Percentiles rank a stretch among this genome's conserved stretches.
Evolutionary conservation across 2,797 vertebrate genomes (phyloP).

Genomic region (Toxotes lorentzi): DNA sequence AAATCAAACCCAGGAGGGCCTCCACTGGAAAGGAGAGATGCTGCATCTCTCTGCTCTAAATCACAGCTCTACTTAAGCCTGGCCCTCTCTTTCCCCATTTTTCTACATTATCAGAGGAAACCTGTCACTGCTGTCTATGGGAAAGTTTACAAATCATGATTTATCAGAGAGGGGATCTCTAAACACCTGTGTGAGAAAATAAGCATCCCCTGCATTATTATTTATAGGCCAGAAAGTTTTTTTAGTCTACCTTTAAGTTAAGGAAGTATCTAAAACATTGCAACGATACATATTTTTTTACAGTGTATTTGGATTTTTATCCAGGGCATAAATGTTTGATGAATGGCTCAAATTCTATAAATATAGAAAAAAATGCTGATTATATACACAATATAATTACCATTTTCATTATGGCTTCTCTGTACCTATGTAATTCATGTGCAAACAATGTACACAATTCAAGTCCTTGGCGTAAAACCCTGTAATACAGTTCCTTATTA

Average conservation of each 20-base stretch:
- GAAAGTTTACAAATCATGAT: constrained; percentile 85
- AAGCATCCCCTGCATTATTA: constrained; percentile 72
- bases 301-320: not conserved
- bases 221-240: constrained; percentile 75
- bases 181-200: constrained; percentile 82
- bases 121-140: constrained; percentile 83
- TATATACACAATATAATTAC: not conserved
- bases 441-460: constrained; percentile 46
- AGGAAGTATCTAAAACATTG: constrained; percentile 24
- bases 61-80: constrained; percentile 82
- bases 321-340: not conserved
- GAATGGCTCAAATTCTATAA: not conserved
- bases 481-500: constrained; percentile 62
- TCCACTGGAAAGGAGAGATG: constrained; percentile 79
- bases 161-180: constrained; percentile 77
- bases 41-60: constrained; percentile 83
- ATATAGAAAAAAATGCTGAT: not conserved
- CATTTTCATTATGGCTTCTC: constrained; percentile 8
- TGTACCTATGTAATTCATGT: constrained; percentile 32
- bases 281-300: not conserved
- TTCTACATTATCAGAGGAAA: constrained; percentile 84
- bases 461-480: constrained; percentile 42
- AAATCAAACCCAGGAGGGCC: constrained; percentile 86
- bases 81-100: constrained; percentile 80
- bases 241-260: constrained; percentile 54